phyloP scores from a whole-genome alignment of 1,140 invertebrate species.

The Formica exsecta region DNA sequence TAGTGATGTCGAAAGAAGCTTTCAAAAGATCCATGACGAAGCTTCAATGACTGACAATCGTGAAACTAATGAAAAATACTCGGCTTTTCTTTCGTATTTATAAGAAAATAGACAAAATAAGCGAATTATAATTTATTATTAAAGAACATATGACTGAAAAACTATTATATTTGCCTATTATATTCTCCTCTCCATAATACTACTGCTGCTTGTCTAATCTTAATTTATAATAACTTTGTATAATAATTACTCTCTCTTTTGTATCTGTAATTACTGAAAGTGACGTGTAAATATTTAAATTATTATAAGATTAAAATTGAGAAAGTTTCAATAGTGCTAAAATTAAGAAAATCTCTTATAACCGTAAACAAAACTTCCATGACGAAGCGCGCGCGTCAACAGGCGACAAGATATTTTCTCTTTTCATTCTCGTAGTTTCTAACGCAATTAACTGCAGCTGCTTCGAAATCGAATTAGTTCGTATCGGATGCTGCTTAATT shows the following conservation, averaged over 20 bases:
- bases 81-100: background rate
- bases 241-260: no score
- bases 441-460: conserved; percentile 45
- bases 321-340: background rate
- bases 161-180: background rate
- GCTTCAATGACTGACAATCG: background rate
- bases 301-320: background rate
- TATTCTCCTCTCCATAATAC: background rate
- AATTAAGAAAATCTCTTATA: background rate
- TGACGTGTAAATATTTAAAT: background rate
- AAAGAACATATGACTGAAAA: no score
- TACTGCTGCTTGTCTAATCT: background rate
- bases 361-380: background rate
- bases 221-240: background rate
- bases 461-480: conserved; percentile 41
- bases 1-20: background rate
- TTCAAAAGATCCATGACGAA: background rate
- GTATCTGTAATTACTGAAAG: background rate
- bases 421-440: background rate
- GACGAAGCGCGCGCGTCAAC: conserved; percentile 5
- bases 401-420: conserved; percentile 44
- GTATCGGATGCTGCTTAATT: conserved; percentile 53
- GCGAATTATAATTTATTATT: no score
- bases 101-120: background rate
- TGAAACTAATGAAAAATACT: conserved; percentile 15